A percentile compares a stretch with the other conserved stretches of the same genome.
Evolutionary conservation across 1,140 invertebrate genomes (phyloP).

Genomic region (Phenacoccus solenopsis): DNA sequence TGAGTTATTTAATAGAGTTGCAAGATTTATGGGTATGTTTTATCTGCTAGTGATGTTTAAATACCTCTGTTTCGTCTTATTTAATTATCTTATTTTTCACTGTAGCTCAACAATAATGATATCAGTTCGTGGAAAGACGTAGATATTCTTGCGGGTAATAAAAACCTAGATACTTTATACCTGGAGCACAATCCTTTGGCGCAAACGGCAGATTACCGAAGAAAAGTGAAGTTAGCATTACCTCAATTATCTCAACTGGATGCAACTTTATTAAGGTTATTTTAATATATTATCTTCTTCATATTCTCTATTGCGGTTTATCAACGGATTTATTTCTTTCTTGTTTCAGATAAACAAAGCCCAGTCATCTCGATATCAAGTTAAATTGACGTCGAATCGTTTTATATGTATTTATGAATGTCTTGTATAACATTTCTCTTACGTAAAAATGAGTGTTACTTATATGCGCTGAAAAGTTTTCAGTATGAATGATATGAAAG

Average conservation of each 20-base stretch:
- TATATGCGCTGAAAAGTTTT: no score
- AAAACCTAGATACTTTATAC: conserved; percentile 78
- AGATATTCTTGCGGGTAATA: conserved; percentile 57
- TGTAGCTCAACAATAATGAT: conserved; percentile 83
- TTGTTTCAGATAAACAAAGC: no score
- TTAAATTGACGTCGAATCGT: no score
- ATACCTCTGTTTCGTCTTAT: neutral
- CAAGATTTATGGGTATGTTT: conserved; percentile 86
- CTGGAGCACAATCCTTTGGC: conserved; percentile 84
- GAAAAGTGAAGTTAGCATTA: conserved; percentile 78
- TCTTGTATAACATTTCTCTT: no score
- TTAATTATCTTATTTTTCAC: conserved; percentile 24
- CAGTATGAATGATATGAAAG: no score
- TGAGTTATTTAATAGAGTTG: conserved; percentile 57
- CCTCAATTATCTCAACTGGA: conserved; percentile 87
- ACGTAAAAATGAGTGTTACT: no score
- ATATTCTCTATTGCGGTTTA: neutral
- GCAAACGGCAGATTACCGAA: conserved; percentile 70
- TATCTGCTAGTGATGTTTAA: neutral
- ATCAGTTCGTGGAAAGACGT: conserved; percentile 75
- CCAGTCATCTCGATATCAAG: no score
- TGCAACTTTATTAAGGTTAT: conserved; percentile 71
- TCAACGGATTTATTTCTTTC: no score
- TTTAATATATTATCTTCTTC: neutral
- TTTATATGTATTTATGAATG: no score